Evolutionary conservation across 1,140 invertebrate genomes (phyloP).

Genomic region (Drosophila punjabiensis): DNA sequence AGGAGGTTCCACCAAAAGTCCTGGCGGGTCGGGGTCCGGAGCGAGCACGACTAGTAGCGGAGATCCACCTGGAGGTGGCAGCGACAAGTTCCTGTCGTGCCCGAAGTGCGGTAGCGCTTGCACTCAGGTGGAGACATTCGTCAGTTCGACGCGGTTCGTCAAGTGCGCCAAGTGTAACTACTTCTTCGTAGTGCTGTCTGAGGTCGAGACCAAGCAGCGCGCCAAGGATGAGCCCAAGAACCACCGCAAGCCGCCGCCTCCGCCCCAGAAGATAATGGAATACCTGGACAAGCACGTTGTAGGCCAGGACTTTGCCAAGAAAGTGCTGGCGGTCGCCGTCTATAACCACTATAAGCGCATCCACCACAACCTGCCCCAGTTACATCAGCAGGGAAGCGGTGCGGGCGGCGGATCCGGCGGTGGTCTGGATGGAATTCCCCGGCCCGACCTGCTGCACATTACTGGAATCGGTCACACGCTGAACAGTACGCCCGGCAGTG

Average conservation of each 20-base stretch:
- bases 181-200: conserved; percentile 98
- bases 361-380: conserved; percentile 95
- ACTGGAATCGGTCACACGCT: conserved; percentile 91
- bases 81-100: conserved; percentile 89
- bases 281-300: conserved; percentile 98
- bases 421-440: conserved; percentile 85
- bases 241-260: conserved; percentile 92
- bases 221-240: conserved; percentile 91
- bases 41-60: conserved; percentile 56
- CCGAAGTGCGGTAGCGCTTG: conserved; percentile 98
- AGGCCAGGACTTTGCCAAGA: conserved; percentile 99
- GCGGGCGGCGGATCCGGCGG: conserved; percentile 64
- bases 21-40: conserved; percentile 29
- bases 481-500: conserved; percentile 85
- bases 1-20: conserved; percentile 24
- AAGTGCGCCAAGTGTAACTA: conserved; percentile 99
- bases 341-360: conserved; percentile 99
- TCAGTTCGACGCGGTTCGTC: conserved; percentile 97
- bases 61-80: conserved; percentile 65
- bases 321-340: conserved; percentile 98
- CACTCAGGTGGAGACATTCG: conserved; percentile 98
- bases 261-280: conserved; percentile 98
- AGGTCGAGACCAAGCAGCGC: conserved; percentile 93
- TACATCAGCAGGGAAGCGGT: conserved; percentile 69
- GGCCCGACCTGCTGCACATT: conserved; percentile 92